Evolutionary conservation across 2,113 vertebrate genomes (phyloP).

Genomic region (Alectura lathami): DNA sequence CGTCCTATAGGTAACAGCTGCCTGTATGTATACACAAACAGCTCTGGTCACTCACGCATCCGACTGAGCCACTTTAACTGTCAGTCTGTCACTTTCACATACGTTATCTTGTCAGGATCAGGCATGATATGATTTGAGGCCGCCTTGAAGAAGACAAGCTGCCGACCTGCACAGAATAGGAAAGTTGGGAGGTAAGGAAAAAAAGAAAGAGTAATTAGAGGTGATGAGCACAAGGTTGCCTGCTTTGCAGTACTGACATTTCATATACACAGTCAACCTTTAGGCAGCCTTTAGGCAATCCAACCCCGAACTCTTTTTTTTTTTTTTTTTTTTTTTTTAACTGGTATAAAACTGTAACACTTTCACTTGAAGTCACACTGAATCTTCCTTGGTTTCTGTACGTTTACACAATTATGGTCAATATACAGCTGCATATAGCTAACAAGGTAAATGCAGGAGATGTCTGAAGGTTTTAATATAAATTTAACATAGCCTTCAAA

Average conservation of each 20-base stretch:
- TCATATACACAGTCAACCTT: not conserved
- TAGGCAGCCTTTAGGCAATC: not conserved
- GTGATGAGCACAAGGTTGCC: not conserved
- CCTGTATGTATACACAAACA: slow-evolving; percentile 57
- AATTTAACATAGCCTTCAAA: not conserved
- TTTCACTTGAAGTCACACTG: not conserved
- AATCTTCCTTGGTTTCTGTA: not conserved
- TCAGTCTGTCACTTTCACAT: slow-evolving; percentile 79
- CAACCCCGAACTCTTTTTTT: not conserved
- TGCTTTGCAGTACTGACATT: not conserved
- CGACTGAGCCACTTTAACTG: not conserved
- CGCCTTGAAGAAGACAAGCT: slow-evolving; percentile 88
- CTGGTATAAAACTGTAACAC: not conserved
- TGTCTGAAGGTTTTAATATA: not conserved
- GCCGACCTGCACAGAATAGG: slow-evolving; percentile 77
- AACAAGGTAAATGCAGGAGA: not conserved
- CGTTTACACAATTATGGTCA: not conserved
- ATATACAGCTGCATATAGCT: not conserved
- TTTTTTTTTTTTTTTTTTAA: too few relatives aligned
- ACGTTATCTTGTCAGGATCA: slow-evolving; percentile 79
- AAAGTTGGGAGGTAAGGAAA: not conserved
- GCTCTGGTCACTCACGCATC: not conserved
- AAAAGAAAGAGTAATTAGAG: not conserved
- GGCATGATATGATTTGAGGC: slow-evolving; percentile 77
- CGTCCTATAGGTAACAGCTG: slow-evolving; percentile 35